These are phyloP conservation scores for Symphodus melops DNA, from an alignment of 2,113 vertebrate genomes.

Conservation along the genomic window DNA sequence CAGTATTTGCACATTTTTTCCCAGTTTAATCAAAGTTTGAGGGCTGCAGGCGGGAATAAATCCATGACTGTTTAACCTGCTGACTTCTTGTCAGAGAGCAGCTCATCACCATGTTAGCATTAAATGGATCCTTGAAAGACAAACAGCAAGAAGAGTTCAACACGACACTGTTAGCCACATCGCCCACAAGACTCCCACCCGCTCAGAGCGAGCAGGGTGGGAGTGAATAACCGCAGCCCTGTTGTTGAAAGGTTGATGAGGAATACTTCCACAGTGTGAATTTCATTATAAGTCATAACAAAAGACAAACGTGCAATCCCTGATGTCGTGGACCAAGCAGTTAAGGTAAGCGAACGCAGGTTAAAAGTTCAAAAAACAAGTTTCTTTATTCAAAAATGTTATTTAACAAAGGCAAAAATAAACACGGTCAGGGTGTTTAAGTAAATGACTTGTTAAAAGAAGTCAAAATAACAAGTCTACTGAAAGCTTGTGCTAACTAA, in stretches of 20 bases:
- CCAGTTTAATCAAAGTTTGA: too few species aligned
- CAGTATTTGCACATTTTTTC: too few species aligned
- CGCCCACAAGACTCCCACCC: slow-evolving; percentile 29
- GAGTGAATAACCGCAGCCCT: neutral
- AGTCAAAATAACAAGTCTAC: too few species aligned
- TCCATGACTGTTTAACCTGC: slow-evolving; percentile 11
- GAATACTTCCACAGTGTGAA: slow-evolving; percentile 3
- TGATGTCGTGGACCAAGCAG: too few species aligned
- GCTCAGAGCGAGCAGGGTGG: neutral
- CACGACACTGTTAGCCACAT: neutral
- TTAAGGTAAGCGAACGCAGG: too few species aligned
- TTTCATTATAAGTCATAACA: neutral
- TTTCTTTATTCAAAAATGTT: too few species aligned
- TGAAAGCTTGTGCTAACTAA: too few species aligned
- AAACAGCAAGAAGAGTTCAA: slow-evolving; percentile 4
- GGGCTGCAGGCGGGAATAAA: neutral
- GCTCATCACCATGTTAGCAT: neutral
- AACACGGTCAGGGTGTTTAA: too few species aligned
- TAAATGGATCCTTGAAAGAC: slow-evolving; percentile 17
- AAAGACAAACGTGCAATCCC: neutral
- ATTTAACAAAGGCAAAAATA: too few species aligned
- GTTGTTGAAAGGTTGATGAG: neutral
- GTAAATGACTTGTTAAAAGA: too few species aligned
- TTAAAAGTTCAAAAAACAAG: too few species aligned
- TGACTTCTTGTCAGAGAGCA: slow-evolving; percentile 12